Percentiles rank a stretch among this genome's conserved stretches.
Conservation (phyloP, 2,888 invertebrate genomes). For the Pimpla rufipes region DNA sequence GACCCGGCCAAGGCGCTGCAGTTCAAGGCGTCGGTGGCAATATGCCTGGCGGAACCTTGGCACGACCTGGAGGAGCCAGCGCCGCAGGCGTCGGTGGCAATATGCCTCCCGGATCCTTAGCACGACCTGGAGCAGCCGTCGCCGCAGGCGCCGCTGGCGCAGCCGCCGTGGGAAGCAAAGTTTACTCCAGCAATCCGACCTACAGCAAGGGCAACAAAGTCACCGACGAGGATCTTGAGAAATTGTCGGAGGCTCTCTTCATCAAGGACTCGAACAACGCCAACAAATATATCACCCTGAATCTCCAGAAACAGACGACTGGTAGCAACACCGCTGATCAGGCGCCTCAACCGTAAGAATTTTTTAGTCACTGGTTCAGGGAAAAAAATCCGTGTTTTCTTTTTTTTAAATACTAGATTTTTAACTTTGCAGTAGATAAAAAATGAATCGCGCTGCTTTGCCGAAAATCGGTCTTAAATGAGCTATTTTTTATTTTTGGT, state of each 20-base stretch:
- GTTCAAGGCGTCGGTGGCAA: no score
- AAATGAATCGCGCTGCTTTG: no score
- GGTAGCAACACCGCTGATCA: conserved; percentile 90
- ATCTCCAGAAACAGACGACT: conserved; percentile 91
- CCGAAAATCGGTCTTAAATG: no score
- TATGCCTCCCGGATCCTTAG: conserved; percentile 67
- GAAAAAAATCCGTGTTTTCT: not conserved
- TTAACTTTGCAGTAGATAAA: no score
- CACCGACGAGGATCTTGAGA: conserved; percentile 89
- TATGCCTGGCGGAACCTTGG: conserved; percentile 37
- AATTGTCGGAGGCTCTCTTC: conserved; percentile 90
- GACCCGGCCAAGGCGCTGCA: conserved; percentile 17
- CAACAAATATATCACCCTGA: conserved; percentile 89
- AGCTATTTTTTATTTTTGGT: no score
- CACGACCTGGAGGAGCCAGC: conserved; percentile 57
- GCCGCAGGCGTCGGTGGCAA: conserved; percentile 64
- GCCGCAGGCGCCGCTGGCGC: conserved; percentile 64
- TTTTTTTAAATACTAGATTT: not conserved
- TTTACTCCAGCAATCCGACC: conserved; percentile 80
- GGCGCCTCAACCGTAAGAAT: conserved; percentile 91
- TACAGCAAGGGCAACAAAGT: conserved; percentile 85
- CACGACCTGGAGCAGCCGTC: conserved; percentile 67
- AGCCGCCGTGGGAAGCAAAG: conserved; percentile 53
- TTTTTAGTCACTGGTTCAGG: no score
- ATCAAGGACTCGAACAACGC: conserved; percentile 92